Conservation (phyloP, 2,113 vertebrate genomes). For the Cygnus atratus region DNA sequence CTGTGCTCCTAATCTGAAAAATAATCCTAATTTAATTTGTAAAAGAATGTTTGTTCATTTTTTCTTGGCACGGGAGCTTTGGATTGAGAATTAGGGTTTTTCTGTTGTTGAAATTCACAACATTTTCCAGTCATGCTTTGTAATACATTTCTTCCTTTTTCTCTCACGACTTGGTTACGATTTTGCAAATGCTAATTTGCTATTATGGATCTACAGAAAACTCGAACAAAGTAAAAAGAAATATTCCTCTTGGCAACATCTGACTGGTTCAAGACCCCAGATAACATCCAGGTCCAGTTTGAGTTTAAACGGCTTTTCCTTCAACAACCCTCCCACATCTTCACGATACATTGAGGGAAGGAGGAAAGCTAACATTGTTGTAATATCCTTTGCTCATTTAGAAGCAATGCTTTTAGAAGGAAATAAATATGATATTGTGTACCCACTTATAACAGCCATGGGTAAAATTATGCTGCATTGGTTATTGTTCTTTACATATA, state of each 20-base stretch:
- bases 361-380: background rate
- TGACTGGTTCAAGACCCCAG: background rate
- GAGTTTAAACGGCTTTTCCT: background rate
- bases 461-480: slow-evolving; percentile 41
- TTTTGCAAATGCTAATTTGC: background rate
- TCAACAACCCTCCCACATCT: background rate
- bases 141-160: background rate
- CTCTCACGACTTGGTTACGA: background rate
- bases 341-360: background rate
- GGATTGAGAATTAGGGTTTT: background rate
- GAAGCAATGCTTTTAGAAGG: slow-evolving; percentile 27
- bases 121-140: background rate
- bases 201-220: background rate
- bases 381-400: slow-evolving; percentile 29
- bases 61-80: background rate
- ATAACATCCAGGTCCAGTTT: background rate
- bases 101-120: background rate
- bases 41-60: background rate
- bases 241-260: background rate
- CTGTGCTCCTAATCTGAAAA: background rate
- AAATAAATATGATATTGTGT: slow-evolving; percentile 16
- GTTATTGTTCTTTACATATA: slow-evolving; percentile 54
- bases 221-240: background rate
- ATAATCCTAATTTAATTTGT: background rate
- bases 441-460: background rate